Evolutionary conservation across 2,113 vertebrate genomes (phyloP).

Genomic region (Guaruba guarouba): DNA sequence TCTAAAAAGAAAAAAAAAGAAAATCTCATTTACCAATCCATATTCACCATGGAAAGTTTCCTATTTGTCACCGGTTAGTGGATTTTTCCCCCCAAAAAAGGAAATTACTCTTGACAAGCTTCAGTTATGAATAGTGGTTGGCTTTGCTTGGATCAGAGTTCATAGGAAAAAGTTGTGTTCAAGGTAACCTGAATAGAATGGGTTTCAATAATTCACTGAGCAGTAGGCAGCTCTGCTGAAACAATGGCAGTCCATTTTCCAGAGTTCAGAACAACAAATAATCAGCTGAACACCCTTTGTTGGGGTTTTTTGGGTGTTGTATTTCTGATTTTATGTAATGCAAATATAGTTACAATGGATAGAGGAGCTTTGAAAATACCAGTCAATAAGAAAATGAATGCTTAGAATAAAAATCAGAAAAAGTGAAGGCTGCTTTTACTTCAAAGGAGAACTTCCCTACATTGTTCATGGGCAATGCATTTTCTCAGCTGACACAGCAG

Average conservation of each 20-base stretch:
- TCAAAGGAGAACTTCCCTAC: neutral
- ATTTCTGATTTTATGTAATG: neutral
- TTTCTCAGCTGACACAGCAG: neutral
- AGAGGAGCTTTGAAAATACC: neutral
- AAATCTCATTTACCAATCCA: conserved; percentile 1
- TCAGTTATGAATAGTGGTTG: conserved; percentile 32
- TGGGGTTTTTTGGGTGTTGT: neutral
- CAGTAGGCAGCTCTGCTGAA: neutral
- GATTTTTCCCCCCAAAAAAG: conserved; percentile 50
- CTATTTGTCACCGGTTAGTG: conserved; percentile 10
- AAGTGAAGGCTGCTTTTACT: neutral
- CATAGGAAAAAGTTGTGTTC: conserved; percentile 35
- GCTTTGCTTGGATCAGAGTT: conserved; percentile 31
- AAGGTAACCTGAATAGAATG: neutral
- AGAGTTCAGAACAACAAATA: neutral
- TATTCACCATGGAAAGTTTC: conserved; percentile 16
- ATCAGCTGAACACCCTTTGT: neutral
- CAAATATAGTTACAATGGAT: neutral
- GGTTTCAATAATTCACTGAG: neutral
- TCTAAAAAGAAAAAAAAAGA: neutral
- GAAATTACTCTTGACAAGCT: conserved; percentile 49
- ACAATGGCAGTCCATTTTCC: neutral
- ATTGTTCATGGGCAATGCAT: neutral
- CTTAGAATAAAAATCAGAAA: neutral
- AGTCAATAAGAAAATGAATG: neutral